phyloP scores from a whole-genome alignment of 2,888 invertebrate genomes.

The Pachydiplax longipennis region DNA sequence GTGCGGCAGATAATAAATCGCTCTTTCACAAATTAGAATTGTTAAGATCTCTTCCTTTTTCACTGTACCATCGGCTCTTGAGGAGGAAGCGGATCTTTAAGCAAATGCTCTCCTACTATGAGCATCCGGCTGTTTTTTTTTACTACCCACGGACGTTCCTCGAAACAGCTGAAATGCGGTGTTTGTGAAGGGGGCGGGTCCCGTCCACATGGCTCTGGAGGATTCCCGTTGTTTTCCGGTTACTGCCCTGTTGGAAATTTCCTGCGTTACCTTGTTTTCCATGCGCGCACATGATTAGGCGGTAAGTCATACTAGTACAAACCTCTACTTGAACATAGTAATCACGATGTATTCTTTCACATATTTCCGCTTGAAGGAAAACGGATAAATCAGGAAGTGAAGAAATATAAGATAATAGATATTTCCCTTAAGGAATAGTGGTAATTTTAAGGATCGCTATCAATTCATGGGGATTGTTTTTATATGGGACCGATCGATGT shows the following conservation, averaged over 20 bases:
- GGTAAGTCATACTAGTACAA: too few relatives aligned
- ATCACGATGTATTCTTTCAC: too few relatives aligned
- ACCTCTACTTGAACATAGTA: too few relatives aligned
- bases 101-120: background rate
- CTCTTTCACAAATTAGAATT: background rate
- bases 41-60: background rate
- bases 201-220: background rate
- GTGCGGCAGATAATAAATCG: background rate
- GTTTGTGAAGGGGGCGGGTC: background rate
- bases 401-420: too few relatives aligned
- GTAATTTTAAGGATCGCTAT: too few relatives aligned
- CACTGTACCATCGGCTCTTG: background rate
- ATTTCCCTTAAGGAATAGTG: too few relatives aligned
- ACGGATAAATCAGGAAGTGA: too few relatives aligned
- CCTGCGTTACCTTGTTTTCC: too few relatives aligned
- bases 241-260: background rate
- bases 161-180: background rate
- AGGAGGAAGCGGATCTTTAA: background rate
- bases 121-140: background rate
- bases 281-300: too few relatives aligned
- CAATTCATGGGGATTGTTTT: too few relatives aligned
- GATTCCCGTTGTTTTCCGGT: background rate
- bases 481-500: too few relatives aligned
- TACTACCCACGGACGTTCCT: background rate
- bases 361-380: too few relatives aligned